Evolutionary conservation across 2,888 invertebrate genomes (phyloP), one percentile per base, ranked within the genome.

Genomic region (Julus scanicus): DNA sequence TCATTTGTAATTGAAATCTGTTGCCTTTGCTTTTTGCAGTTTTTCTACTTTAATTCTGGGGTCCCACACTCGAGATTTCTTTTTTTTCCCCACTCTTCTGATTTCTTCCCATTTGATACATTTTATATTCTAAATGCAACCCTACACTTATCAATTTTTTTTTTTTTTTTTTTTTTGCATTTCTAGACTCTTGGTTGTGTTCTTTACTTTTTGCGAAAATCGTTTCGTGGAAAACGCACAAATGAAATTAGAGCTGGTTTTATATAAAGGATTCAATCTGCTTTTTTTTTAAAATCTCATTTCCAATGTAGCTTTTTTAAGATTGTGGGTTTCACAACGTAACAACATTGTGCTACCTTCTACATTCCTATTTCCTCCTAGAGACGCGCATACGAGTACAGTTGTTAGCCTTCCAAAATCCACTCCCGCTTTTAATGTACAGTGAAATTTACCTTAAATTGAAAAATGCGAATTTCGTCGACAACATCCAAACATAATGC

Each of bases 1-100:
- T 71, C 63, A 29, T 20, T 71, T 71, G 63, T 71, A 71, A 71
- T 71, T 71, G 63, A 71, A 71, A 71, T 71, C 20, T 20, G 63
- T 71, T 29, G 63, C 63, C 63, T 20, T 57, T 57, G 57, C 57
- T 57, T 57, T 53, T 53, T n/a, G 57, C 57, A 1, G 15, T 17
- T 57, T 44, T 44, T 1, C 20, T 71, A 5, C 20, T 20, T 71
- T 0, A 29, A 71, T 71, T 71, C 63, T 71, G 20, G 20, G 63
- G 63, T 71, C 63, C 63, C 20, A 71, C 20, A 20, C 63, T 8
- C n/a, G 17, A 15, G 57, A 15, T 57, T 20, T 9, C 20, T 17
- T 71, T 17, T 17, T 71, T 53, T 15, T 71, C 20, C 20, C 8
- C 44, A 5, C 63, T 71, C 63, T 20, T 20, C n/a, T 9, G 20